Conservation (phyloP, 1,140 invertebrate species). For the Probaryconus sp. region DNA sequence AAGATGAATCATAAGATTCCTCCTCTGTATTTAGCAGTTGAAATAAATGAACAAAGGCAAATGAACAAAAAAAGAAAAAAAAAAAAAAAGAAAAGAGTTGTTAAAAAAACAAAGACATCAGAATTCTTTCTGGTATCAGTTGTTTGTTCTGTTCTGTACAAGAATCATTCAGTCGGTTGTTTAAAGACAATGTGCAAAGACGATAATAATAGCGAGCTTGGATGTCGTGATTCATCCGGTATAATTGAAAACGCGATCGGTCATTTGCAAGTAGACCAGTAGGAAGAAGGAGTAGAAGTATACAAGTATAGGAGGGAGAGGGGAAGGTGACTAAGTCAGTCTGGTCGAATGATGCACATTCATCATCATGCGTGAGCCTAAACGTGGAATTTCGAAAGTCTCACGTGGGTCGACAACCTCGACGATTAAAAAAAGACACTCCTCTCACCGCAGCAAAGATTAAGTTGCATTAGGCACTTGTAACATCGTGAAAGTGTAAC, state of each 20-base stretch:
- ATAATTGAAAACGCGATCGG: conserved; percentile 48
- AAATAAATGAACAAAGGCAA: not conserved
- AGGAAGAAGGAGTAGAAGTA: conserved; percentile 22
- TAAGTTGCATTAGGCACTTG: conserved; percentile 58
- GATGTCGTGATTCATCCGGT: conserved; percentile 43
- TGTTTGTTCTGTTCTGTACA: conserved; percentile 9
- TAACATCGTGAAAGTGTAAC: conserved; percentile 57
- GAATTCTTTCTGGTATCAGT: conserved; percentile 33
- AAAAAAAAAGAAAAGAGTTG: not conserved
- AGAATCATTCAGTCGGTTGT: conserved; percentile 11
- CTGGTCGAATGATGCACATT: conserved; percentile 38
- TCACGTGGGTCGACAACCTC: conserved; percentile 45
- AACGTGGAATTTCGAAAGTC: conserved; percentile 61
- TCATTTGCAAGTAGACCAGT: conserved; percentile 51
- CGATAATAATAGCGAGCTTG: conserved; percentile 35
- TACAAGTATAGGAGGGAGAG: too few species aligned
- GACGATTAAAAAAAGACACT: conserved; percentile 36
- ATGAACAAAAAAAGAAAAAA: not conserved
- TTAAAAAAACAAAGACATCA: conserved; percentile 12
- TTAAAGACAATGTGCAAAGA: conserved; percentile 5
- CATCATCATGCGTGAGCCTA: conserved; percentile 49
- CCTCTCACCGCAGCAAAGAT: conserved; percentile 38
- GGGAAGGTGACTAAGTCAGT: too few species aligned
- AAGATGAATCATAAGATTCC: too few species aligned
- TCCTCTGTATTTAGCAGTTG: too few species aligned